Evolutionary conservation across 2,888 invertebrate species (phyloP).

Genomic region (Pycnomerus fuliginosus): DNA sequence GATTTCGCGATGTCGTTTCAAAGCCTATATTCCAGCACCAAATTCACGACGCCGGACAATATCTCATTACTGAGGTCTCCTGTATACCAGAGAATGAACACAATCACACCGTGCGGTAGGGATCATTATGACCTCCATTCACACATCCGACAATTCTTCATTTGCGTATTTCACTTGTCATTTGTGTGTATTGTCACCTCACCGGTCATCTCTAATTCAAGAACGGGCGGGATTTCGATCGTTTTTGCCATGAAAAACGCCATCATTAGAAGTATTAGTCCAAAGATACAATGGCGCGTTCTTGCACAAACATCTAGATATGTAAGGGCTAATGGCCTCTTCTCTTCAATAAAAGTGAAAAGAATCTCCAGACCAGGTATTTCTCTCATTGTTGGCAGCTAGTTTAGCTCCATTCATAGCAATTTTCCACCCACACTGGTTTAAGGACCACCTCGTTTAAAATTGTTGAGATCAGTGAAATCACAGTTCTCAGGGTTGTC

Average conservation of each 20-base stretch:
- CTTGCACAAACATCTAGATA: slow-evolving; percentile 13
- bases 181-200: slow-evolving; percentile 52
- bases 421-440: slow-evolving; percentile 20
- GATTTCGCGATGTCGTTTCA: no score
- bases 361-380: slow-evolving; percentile 18
- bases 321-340: slow-evolving; percentile 13
- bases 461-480: no score
- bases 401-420: slow-evolving; percentile 23
- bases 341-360: slow-evolving; percentile 7
- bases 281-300: slow-evolving; percentile 13
- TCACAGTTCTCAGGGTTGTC: slow-evolving; percentile 25
- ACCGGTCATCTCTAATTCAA: slow-evolving; percentile 28
- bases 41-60: slow-evolving; percentile 35
- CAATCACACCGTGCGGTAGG: slow-evolving; percentile 42
- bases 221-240: slow-evolving; percentile 13
- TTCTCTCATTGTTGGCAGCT: slow-evolving; percentile 19
- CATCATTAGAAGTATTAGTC: slow-evolving; percentile 21
- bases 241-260: slow-evolving; percentile 14
- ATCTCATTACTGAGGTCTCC: slow-evolving; percentile 43
- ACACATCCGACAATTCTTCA: slow-evolving; percentile 57
- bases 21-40: slow-evolving; percentile 9
- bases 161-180: slow-evolving; percentile 59
- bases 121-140: slow-evolving; percentile 54
- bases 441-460: not conserved
- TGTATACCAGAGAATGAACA: slow-evolving; percentile 35